Evolutionary conservation across 2,888 invertebrate species (phyloP), one percentile per base, ranked within the genome.

Genomic region (Thumatha senex): DNA sequence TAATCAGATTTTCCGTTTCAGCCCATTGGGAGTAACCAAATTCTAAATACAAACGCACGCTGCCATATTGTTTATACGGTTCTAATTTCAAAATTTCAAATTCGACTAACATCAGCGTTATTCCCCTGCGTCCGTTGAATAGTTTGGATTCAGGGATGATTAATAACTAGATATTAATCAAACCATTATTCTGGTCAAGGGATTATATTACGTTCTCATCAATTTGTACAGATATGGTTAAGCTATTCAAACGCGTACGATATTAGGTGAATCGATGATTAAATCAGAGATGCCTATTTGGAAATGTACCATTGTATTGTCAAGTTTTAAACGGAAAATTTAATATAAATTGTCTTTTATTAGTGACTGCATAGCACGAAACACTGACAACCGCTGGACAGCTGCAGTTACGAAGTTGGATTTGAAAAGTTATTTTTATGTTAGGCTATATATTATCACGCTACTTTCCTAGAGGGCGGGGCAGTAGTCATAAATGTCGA

Each of bases 91-190:
- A 81, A 66, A 82, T 79, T 82, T 79, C 75, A 72, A 78, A 82
- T 82, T 80, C 72, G 74, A 79, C 80, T 69, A 78, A 76, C 75
- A 80, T 70, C 74, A 77, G 75, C 74, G n/a, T n/a, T 78, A 82
- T 82, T 82, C 87, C 80, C 83, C 54, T 53, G 74, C 67, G 81
- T 71, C 78, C 78, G 74, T 74, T 82, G 84, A 84, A 88, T 85
- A 86, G 85, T 85, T 82, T 77, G 74, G 80, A 72, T 74, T 70
- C 74, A 72, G 79, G 74, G 75, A 82, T 85, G 85, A 86, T 82
- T 84, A 83, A 83, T 83, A 79, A 72, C 79, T 72, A 72, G 78
- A 73, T 84, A 86, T 84, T 85, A 85, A 84, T 84, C 84, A 85
- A 74, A 75, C 76, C 78, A 82, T 83, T 82, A 82, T 82, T 76